A percentile compares a stretch with the other conserved stretches of the same genome.
Evolutionary conservation across 1,140 invertebrate genomes (phyloP).

Genomic region (Luehdorfia chinensis): DNA sequence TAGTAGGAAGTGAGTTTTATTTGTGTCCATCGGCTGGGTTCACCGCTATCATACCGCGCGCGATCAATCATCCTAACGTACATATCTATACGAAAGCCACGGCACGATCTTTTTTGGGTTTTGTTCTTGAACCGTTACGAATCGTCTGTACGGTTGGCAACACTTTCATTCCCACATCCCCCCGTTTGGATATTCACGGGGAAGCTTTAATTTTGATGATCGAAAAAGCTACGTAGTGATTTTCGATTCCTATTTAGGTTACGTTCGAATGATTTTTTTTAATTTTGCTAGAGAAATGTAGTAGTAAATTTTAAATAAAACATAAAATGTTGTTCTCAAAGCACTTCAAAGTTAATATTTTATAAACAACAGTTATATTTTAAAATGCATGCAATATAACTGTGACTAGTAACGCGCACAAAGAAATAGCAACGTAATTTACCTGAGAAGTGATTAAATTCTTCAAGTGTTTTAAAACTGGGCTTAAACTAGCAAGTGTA

Average conservation of each 20-base stretch:
- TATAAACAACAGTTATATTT: neutral
- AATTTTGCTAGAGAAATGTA: constrained; percentile 6
- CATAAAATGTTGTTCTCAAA: constrained; percentile 7
- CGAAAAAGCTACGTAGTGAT: constrained; percentile 20
- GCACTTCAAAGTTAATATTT: constrained; percentile 5
- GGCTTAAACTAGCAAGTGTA: no score
- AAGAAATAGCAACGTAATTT: no score
- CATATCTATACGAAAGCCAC: constrained; percentile 33
- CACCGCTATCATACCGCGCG: constrained; percentile 47
- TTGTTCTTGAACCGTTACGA: constrained; percentile 58
- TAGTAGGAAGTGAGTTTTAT: constrained; percentile 60
- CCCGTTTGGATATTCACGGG: constrained; percentile 13
- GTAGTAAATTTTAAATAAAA: constrained; percentile 14
- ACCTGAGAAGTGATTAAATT: no score
- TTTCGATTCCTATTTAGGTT: constrained; percentile 26
- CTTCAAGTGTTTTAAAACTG: no score
- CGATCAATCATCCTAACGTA: constrained; percentile 63
- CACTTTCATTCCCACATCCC: constrained; percentile 20
- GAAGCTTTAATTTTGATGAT: constrained; percentile 22
- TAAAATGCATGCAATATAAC: constrained; percentile 1
- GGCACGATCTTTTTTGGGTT: constrained; percentile 26
- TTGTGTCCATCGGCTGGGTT: constrained; percentile 28
- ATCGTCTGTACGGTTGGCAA: constrained; percentile 26
- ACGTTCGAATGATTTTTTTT: constrained; percentile 19
- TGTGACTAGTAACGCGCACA: no score